Conservation (phyloP, 2,113 vertebrate species). For the Rousettus leschenaultii region DNA sequence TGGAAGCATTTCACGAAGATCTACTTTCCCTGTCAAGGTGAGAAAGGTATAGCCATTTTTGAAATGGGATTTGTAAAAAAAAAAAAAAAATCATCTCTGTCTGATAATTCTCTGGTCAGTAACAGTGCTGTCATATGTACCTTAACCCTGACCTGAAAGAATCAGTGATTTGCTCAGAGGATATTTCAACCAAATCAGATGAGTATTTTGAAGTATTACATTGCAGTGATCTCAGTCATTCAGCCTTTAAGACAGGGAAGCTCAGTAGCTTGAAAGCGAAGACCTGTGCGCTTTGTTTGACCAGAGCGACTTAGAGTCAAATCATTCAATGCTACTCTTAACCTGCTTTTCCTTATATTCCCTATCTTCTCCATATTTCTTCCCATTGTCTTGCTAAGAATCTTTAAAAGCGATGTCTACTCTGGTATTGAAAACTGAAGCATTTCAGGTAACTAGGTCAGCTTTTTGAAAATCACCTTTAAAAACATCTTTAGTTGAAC, state of each 20-base stretch:
- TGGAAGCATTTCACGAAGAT: constrained; percentile 50
- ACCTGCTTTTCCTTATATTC: neutral
- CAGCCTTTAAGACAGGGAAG: constrained; percentile 2
- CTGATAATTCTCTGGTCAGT: constrained; percentile 52
- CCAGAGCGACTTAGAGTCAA: neutral
- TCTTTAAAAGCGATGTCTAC: neutral
- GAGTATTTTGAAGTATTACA: constrained; percentile 23
- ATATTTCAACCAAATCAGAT: constrained; percentile 45
- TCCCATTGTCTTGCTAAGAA: neutral
- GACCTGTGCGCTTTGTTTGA: neutral
- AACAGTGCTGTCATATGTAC: neutral
- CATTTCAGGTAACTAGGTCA: neutral
- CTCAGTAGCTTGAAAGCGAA: neutral
- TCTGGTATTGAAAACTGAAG: neutral
- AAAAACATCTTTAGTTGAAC: neutral
- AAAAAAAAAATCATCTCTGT: neutral
- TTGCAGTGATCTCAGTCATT: neutral
- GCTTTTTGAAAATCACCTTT: constrained; percentile 19
- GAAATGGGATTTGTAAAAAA: neutral
- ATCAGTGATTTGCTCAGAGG: constrained; percentile 13
- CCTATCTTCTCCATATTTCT: neutral
- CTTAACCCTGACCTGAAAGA: constrained; percentile 43
- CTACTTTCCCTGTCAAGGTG: constrained; percentile 64
- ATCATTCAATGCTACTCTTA: neutral
- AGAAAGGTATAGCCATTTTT: constrained; percentile 40